Evolutionary conservation across 2,888 invertebrate species (phyloP), one percentile per base, ranked within the genome.

Genomic region (Girardia tigrina): DNA sequence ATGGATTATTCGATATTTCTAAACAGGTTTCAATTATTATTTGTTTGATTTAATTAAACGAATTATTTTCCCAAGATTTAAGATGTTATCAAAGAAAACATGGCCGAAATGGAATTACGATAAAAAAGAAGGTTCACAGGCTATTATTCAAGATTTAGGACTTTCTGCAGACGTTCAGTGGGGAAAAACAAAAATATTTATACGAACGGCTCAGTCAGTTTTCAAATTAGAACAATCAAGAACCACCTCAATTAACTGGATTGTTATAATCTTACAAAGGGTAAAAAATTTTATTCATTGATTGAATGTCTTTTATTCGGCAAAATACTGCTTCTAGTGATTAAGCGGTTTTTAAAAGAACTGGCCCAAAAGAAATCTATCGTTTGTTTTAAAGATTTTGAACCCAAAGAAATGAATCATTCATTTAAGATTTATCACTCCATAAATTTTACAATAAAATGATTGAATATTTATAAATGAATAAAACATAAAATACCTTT

Each of bases 111-210:
- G 89, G 77, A 88, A 89, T 1, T 89, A 89, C 74, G 86, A 85
- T 74, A 90, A 90, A 79, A 88, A 88, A 81, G 92, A 94, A 78
- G 94, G 92, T 0, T 91, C 91, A 1, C 87, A 89, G 81, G 90
- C 90, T 78, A 88, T 98, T 78, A 88, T 95, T 79, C 88, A 90
- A 72, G 91, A 92, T 79, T 88, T 90, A 80, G 88, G 89, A 42
- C 89, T 90, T 79, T 84, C 88, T 0, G 86, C 89, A 36, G 95
- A 97, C 82, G 93, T 94, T 26, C 91, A 91, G 83, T 94, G 90
- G 81, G 97, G 97, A 16, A 90, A 91, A 81, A 94, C 94, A 0
- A 97, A 98, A 86, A 88, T 97, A 74, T 98, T 98, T 82, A 91
- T 97, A 79, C 88, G 94, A 82, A 90, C 91, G 16, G 95, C 97